Evolutionary conservation across 1,140 invertebrate genomes (phyloP), one percentile per base, ranked within the genome.

Genomic region (Heterodera schachtii): DNA sequence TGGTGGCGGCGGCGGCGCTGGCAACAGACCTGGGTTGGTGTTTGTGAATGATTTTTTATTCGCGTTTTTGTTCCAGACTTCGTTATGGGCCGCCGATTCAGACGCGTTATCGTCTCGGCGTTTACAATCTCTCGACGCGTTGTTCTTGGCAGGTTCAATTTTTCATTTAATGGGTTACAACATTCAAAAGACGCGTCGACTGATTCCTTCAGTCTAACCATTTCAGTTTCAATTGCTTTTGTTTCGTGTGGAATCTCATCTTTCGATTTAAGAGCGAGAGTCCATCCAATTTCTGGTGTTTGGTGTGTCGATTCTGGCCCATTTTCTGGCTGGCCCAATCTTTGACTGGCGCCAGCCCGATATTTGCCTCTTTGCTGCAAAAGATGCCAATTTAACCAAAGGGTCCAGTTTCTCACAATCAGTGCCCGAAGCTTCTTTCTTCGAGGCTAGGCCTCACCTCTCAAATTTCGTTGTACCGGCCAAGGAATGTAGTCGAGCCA

Each of bases 61-160:
- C 46, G 11, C 31, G 9, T 77, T 86, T 74, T 60, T 49, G 69
- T 41, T 73, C 19, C 19, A 77, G 84, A 79, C 82, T 57, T 91
- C 95, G 96, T 92, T 98, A 98, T 92, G 97, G 96, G 83, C 97
- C 96, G 87, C 96, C 97, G 77, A 96, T 95, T 83, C 93, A 97
- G 84, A 98, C 97, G 84, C 96, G 98, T 90, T 95, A 98, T 91
- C 93, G 97, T 81, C 92, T 98, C 69, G 94, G 97, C 89, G 96
- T 99, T 81, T 96, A 98, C 91, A 99, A 99, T 92, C 92, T 99
- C n/a, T 98, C 96, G 52, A 97, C 95, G 87, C 93, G 96, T 86
- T 96, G 98, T 85, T 97, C 95, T 91, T 98, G 97, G 97, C 97
- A 98, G 95, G 96, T 98, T 94, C 93, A 66, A 21, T 31, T 8